Percentiles rank a stretch among this genome's conserved stretches.
Conservation (phyloP, 2,888 invertebrate species). For the Troides aeacus region DNA sequence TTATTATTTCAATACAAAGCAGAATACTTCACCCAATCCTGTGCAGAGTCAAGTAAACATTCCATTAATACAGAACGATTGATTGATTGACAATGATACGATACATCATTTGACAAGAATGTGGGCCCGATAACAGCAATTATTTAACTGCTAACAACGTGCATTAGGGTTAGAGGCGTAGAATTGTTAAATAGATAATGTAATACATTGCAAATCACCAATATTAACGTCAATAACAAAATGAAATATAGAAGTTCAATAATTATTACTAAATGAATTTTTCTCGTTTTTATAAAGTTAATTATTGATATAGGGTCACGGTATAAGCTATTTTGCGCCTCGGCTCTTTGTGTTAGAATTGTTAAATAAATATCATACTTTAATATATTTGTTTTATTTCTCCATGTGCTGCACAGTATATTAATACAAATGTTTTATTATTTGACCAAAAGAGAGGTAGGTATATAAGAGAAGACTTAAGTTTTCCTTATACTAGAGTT, state of each 20-base stretch:
- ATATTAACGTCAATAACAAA: too few species aligned
- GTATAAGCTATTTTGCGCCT: slow-evolving; percentile 16
- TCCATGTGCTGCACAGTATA: too few species aligned
- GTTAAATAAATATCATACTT: slow-evolving; percentile 55
- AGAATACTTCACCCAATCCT: background rate
- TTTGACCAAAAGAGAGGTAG: too few species aligned
- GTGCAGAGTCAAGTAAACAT: background rate
- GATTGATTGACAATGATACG: background rate
- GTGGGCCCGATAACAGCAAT: slow-evolving; percentile 4
- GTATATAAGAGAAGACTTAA: too few species aligned
- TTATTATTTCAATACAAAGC: background rate
- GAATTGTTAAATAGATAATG: background rate
- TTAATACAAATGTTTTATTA: too few species aligned
- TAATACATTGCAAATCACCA: too few species aligned
- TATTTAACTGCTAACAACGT: slow-evolving; percentile 7
- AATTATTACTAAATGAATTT: too few species aligned
- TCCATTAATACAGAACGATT: background rate
- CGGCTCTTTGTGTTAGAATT: slow-evolving; percentile 38
- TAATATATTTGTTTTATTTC: slow-evolving; percentile 33
- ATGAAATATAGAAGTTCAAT: too few species aligned
- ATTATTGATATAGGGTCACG: background rate
- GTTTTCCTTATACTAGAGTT: too few species aligned
- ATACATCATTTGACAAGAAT: background rate
- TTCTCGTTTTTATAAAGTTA: too few species aligned
- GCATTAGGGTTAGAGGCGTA: slow-evolving; percentile 11